Base-by-base conservation (phyloP, 2,113 vertebrate genomes). In the Catagonus wagneri region DNA sequence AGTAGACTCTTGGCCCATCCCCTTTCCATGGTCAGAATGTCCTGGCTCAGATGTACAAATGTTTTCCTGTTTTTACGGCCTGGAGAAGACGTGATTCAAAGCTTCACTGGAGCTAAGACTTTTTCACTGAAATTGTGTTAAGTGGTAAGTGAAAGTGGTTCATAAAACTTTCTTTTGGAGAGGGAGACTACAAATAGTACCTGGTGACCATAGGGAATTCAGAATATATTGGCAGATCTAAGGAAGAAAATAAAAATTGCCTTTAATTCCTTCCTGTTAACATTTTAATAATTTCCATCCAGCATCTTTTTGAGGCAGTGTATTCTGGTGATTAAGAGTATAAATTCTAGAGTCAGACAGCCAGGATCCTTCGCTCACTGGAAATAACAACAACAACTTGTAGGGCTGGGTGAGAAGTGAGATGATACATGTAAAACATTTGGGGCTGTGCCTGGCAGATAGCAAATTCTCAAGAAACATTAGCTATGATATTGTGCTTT, bases 141-240 rank as follows among this genome's bases (percentile, higher is more conserved):
- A 90, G 58, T 94, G 39, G 3, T 44, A 58, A 84, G 39, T 85
- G 72, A 89, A 88, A 96, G 29, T 36, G 91, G 20, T 84, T 90
- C 25, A 17, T 22, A 71, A 61, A 79, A 39, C 34, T 13, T 71
- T 36, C 50, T 56, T 93, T 61, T 36, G 19, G 58, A 32, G 29
- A 50, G 19, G 25, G 56, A 63, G 50, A 34, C 52, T 89, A 1
- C 29, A 78, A 69, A 58, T 58, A 80, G 50, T 34, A 23, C 2
- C 10, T 13, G 17, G 22, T 63, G 23, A 58, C 63, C 58, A 56
- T 50, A 52, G 36, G 56, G 44, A 76, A 92, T 68, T 72, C 52
- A 78, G 94, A 91, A 93, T 85, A 83, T 78, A 83, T n/a, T 36
- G 60, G 36, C 14, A 60, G 20, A 29, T 15, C 17, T 71, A 16